Base-by-base conservation (phyloP, 2,113 vertebrate genomes). In the Ochotona princeps region DNA sequence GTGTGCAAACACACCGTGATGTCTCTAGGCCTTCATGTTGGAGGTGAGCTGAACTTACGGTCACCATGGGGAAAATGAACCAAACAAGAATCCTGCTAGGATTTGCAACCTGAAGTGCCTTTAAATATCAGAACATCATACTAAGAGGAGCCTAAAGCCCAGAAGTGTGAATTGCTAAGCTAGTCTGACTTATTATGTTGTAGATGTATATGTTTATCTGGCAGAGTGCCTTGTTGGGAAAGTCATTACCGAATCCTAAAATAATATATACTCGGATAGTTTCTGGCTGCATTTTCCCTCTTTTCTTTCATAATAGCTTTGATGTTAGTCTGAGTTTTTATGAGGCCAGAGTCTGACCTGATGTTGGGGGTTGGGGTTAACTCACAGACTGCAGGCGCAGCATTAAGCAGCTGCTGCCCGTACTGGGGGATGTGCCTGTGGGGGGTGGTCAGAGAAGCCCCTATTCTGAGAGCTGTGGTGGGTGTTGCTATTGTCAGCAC, bases 281-380 rank as follows among this genome's bases (percentile, higher is more conserved):
- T 89, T 78, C 84, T 72, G 49, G 89, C 28, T 65, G 9, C 10
- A 7, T 47, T 88, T 87, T 82, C 74, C 60, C 65, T 54, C 87
- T 89, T 86, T 49, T 21, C 32, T 75, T 83, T 94, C 70, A 78
- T 70, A 86, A 87, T 83, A 4, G 11, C 85, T 97, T 96, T 96
- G 96, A 90, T 95, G 95, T 92, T 90, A 69, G 69, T 51, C 38
- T 0, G 65, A 70, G 90, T 38, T 90, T 89, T 96, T 74, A 79
- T 25, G 92, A 94, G 76, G 38, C 70, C 67, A 26, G 72, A 51
- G 12, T 83, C 83, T 60, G 63, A 87, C 89, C 54, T 1, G 11
- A 69, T 67, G 79, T 32, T 89, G 67, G 65, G 49, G 88, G 89
- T 92, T 78, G 65, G 60, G 82, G 65, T 79, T 83, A 69, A 94